phyloP scores from a whole-genome alignment of 2,113 vertebrate genomes.

The Turnix velox region DNA sequence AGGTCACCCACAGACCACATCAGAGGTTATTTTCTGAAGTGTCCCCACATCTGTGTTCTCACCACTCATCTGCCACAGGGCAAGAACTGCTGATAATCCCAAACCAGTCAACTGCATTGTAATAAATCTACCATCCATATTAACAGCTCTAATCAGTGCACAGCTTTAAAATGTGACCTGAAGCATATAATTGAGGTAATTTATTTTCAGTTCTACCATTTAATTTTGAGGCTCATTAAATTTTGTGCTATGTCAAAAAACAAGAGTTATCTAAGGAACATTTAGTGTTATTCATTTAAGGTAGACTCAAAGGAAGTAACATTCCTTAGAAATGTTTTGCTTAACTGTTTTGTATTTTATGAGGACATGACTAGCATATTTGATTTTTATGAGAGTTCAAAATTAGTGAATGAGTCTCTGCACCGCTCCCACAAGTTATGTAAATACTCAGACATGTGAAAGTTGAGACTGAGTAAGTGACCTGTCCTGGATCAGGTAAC shows the following conservation, averaged over 20 bases:
- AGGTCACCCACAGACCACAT: not conserved
- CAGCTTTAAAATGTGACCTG: not conserved
- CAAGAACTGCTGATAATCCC: not conserved
- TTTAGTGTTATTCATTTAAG: not conserved
- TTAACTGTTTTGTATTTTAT: not conserved
- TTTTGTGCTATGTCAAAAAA: not conserved
- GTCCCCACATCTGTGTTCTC: not conserved
- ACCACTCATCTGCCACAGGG: not conserved
- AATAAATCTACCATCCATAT: not conserved
- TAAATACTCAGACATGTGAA: not conserved
- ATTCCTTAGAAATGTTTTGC: not conserved
- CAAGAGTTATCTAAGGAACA: not conserved
- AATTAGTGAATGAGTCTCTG: conserved; percentile 1
- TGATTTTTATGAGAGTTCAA: not conserved
- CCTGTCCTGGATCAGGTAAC: not conserved
- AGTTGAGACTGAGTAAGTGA: not conserved
- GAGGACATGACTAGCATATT: not conserved
- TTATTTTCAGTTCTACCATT: not conserved
- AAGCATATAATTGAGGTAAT: not conserved
- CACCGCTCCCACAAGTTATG: not conserved
- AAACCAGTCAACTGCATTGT: not conserved
- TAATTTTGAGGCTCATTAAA: not conserved
- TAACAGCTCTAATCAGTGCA: not conserved
- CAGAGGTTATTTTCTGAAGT: not conserved
- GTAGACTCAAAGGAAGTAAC: not conserved